Evolutionary conservation across 2,113 vertebrate species (phyloP), one percentile per base, ranked within the genome.

Genomic region (Equus przewalskii): DNA sequence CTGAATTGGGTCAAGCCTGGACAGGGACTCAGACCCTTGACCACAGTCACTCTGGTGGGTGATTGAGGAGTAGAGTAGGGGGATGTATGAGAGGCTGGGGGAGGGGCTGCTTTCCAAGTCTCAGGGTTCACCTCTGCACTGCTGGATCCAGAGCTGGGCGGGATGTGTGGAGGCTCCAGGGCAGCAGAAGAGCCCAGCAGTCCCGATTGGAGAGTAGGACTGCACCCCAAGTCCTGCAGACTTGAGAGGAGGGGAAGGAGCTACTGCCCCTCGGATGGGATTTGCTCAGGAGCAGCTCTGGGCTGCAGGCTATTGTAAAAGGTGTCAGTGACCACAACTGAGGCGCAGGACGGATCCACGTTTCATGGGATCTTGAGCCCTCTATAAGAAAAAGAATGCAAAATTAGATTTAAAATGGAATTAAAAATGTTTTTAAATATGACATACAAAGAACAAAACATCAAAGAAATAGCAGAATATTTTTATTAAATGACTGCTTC

Each of bases 311-410:
- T 15, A 12, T n/a, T 33, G 4, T 5, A 2, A 5, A 75, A 69
- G 22, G 18, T 15, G 11, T 19, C 6, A 1, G 8, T 6, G 36
- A 30, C 44, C 69, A 24, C 8, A 4, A 0, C 26, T 9, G 19
- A 56, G 36, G 3, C 1, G 28, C 21, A 22, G 26, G 33, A 14
- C 15, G 2, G 41, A 22, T 6, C 22, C 28, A 16, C 0, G 3
- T 18, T n/a, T 89, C 15, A 11, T 21, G 24, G 26, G 1, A 1
- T 49, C 4, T 30, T 54, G 44, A 69, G 9, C 1, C 11, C 6
- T 78, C 46, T 24, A 72, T 64, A 76, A 91, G 69, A 69, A 69
- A 89, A 3, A 46, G 1, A 69, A 62, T 13, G 44, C 62, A 85
- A 92, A 70, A 62, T 85, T 46, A 78, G 54, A 28, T 67, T 91